phyloP scores from a whole-genome alignment of 2,888 invertebrate genomes.

The Mesoligia furuncula region DNA sequence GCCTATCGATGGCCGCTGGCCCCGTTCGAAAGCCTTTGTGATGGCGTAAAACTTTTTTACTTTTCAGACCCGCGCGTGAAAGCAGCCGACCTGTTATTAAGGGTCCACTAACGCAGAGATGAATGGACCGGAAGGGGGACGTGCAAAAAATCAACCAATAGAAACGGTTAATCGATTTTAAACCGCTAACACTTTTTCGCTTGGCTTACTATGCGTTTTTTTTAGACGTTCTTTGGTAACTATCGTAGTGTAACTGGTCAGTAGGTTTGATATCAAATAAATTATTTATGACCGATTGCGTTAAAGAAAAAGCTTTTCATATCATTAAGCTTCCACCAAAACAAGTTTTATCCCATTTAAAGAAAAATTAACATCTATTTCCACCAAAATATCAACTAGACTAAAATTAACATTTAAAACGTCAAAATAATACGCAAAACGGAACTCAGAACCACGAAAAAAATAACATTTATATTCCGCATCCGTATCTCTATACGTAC shows the following conservation, averaged over 20 bases:
- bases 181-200: slow-evolving; percentile 50
- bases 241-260: neutral
- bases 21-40: slow-evolving; percentile 57
- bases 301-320: neutral
- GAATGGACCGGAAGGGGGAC: slow-evolving; percentile 60
- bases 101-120: slow-evolving; percentile 53
- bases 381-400: neutral
- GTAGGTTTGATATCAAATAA: neutral
- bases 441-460: slow-evolving; percentile 23
- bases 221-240: slow-evolving; percentile 9
- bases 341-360: neutral
- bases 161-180: slow-evolving; percentile 61
- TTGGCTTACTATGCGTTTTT: slow-evolving; percentile 39
- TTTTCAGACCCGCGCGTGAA: slow-evolving; percentile 53
- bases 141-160: slow-evolving; percentile 56
- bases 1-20: slow-evolving; percentile 50
- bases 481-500: slow-evolving; percentile 44
- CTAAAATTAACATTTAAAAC: slow-evolving; percentile 18
- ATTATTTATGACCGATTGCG: neutral
- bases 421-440: slow-evolving; percentile 30
- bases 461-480: slow-evolving; percentile 54
- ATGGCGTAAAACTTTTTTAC: slow-evolving; percentile 53
- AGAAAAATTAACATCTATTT: neutral
- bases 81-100: slow-evolving; percentile 61
- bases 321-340: neutral